Percentiles rank a stretch among this genome's conserved stretches.
Conservation (phyloP, 2,113 vertebrate genomes). For the Cottus gobio region DNA sequence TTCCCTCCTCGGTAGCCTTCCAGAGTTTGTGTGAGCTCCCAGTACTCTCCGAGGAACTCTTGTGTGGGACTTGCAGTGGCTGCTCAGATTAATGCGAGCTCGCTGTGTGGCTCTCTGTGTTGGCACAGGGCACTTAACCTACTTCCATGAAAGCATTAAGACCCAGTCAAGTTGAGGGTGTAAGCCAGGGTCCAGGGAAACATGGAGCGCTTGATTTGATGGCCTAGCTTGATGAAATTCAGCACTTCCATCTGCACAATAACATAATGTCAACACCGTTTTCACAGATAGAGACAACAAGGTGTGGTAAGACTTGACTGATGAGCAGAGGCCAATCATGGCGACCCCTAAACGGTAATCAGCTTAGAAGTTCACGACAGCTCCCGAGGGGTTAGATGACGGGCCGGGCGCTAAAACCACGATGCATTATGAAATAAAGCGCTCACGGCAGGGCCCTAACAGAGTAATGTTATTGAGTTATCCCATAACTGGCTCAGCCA, state of each 20-base stretch:
- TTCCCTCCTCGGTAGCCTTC: not conserved
- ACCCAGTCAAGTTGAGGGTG: slow-evolving; percentile 6
- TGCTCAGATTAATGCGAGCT: slow-evolving; percentile 26
- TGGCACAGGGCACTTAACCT: slow-evolving; percentile 52
- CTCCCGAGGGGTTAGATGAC: slow-evolving; percentile 38
- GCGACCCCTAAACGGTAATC: slow-evolving; percentile 68
- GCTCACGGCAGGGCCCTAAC: slow-evolving; percentile 69
- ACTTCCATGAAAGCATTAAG: slow-evolving; percentile 40
- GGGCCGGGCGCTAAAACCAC: slow-evolving; percentile 57
- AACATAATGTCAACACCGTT: slow-evolving; percentile 28
- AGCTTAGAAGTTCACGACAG: slow-evolving; percentile 67
- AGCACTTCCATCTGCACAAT: slow-evolving; percentile 28
- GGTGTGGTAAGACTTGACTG: slow-evolving; percentile 54
- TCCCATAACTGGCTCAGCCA: slow-evolving; percentile 81
- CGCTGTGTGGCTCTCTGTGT: slow-evolving; percentile 35
- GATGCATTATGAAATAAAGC: slow-evolving; percentile 79
- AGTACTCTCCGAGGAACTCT: slow-evolving; percentile 17
- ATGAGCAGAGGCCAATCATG: slow-evolving; percentile 53
- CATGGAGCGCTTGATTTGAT: slow-evolving; percentile 43
- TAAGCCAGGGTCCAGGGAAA: slow-evolving; percentile 34
- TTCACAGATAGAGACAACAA: slow-evolving; percentile 31
- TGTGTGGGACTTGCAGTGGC: slow-evolving; percentile 39
- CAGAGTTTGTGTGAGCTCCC: slow-evolving; percentile 35
- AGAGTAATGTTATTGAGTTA: slow-evolving; percentile 79
- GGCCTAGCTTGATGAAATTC: slow-evolving; percentile 36